Evolutionary conservation across 2,888 invertebrate species (phyloP), one percentile per base, ranked within the genome.

Genomic region (Diarsia brunnea): DNA sequence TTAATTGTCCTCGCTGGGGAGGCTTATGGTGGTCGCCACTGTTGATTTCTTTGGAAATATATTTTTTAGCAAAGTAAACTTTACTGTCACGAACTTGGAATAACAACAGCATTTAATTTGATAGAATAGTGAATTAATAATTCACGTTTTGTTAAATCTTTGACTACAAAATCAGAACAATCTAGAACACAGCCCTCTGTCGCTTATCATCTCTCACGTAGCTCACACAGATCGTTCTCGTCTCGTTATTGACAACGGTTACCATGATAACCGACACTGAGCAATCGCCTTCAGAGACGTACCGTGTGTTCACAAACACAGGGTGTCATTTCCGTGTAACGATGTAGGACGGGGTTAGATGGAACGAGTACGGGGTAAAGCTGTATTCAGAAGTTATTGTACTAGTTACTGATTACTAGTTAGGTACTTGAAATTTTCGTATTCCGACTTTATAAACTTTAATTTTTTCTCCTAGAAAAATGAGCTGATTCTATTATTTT

Each of bases 251-350:
- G 45, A 14, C 38, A 51, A 4, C 27, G 38, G 73, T 73, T 78
- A 58, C 61, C 51, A 69, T 81, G 69, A 24, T 47, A 53, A 78
- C 66, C n/a, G 69, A 83, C 69, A 58, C 79, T 78, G 78, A 78
- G 73, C 79, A 66, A 83, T 83, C 69, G 47, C 66, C 45, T 78
- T 43, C 27, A 43, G 72, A 82, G 47, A 24, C 51, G n/a, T n/a
- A n/a, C n/a, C n/a, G 31, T 19, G 68, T 51, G 78, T 66, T 82
- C 55, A 81, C 67, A 71, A 53, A 73, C 10, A 65, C 53, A 10
- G 21, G n/a, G 65, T 71, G 68, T 63, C 68, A 66, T 72, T 83
- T 76, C 65, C 61, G 60, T 78, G 58, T 73, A 60, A 64, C 77
- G 51, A 82, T 65, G 14, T 21, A 24, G 12, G 27, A 51, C 0